Evolutionary conservation across 2,888 invertebrate species (phyloP), one percentile per base, ranked within the genome.

Genomic region (Drosophila percnosoma): DNA sequence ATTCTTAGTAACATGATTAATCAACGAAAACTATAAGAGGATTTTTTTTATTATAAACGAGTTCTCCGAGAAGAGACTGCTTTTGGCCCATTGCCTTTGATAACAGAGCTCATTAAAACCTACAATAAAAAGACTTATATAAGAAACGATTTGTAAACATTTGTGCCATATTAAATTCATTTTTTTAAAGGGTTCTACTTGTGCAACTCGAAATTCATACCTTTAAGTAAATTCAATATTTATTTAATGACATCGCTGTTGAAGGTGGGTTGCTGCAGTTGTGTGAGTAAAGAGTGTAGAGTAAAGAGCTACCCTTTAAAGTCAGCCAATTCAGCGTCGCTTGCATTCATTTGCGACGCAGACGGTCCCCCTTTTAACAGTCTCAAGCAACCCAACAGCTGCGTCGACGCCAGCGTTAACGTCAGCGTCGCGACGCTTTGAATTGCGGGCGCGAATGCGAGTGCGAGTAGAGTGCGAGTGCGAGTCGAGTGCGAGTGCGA

Each of bases 401-500:
- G 5, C 33, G 67, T 61, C 29, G 38, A 36, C 64, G 66, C 3
- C n/a, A 11, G 51, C 29, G 45, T 4, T 36, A 8, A 33, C 62
- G 53, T 7, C 40, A 18, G 40, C 68, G 62, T 40, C 40, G 15
- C 34, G 8, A 1, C 34, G 63, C 11, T 10, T 24, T 33, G 53
- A 10, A n/a, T 51, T 29, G 55, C 45, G 42, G 13, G 21, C 15
- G 21, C 24, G 21, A 42, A 11, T n/a, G 8, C 18, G 38, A 8
- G 24, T 52, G 52, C 36, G 38, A 8, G 24, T 21, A 21, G 21
- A 21, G 21, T 21, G 21, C 29, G n/a, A n/a, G n/a, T 52, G 52
- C 29, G 61, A 42, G 27, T n/a, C 29, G 61, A 42, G 18, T n/a
- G 33, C 29, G 60, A 31, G 52, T 52, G 52, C 51, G 61, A 24